Base-by-base conservation (phyloP, 1,140 invertebrate species). In the Nasonia giraulti region DNA sequence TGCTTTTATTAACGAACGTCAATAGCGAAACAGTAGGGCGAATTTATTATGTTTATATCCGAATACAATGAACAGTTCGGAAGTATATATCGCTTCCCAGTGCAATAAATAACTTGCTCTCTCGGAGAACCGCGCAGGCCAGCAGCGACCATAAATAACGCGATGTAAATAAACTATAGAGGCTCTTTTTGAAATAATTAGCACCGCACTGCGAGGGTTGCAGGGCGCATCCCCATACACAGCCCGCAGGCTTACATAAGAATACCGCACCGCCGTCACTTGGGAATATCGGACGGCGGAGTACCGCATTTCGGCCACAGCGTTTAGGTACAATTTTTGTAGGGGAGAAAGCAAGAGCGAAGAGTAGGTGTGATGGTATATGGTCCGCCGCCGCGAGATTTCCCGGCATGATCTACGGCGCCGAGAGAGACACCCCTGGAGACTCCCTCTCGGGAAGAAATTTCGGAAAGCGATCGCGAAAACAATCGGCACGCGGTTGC, bases 391-490 rank as follows among this genome's bases (percentile, higher is more conserved):
- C 55, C 55, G 7, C 20, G 55, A 62, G 55, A 62, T 62, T 62
- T 62, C 55, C 68, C 68, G 68, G 17, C 31, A 71, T 33, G 68
- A 33, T 71, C 68, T 33, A 71, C 31, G 68, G 68, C 68, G 68
- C 68, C 31, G 0, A 31, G 68, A 33, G 23, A 71, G 23, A 71
- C 47, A 62, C 27, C 68, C 68, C 68, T 71, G 68, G 68, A 33
- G 31, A 71, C n/a, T 33, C 20, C 27, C 1, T 27, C 23, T 37
- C 4, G 33, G 33, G 14, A n/a, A 71, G 68, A 71, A 71, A 71
- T 71, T 71, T 71, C 11, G 31, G 68, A 31, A 31, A 71, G 68
- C 68, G 68, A 71, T 71, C 27, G 68, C 68, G 23, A 71, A 71
- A 71, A 71, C 68, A 71, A 71, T 31, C 27, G 68, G 27, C 68